These are phyloP conservation scores for Megaustenia siamemsis DNA, from an alignment of 2,888 invertebrate species.

Conservation along the genomic window DNA sequence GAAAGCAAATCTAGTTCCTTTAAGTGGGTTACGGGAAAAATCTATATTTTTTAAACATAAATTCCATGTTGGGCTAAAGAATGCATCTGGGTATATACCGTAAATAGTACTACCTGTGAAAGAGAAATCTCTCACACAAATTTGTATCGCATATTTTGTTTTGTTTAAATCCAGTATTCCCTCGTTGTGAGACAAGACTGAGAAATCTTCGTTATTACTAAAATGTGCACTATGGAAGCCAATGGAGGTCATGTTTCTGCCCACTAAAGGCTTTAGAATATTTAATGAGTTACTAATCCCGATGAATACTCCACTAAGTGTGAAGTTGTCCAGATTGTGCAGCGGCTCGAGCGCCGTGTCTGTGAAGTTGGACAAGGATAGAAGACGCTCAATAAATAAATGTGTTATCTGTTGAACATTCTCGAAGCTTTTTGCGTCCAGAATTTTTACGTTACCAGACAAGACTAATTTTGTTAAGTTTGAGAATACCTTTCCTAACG, in stretches of 20 bases:
- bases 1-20: not conserved
- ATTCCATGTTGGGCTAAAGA: not conserved
- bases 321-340: not conserved
- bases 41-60: conserved; percentile 9
- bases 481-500: not conserved
- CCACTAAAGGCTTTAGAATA: not conserved
- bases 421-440: not conserved
- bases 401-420: conserved; percentile 2
- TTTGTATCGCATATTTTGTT: conserved; percentile 17
- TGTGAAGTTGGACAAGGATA: not conserved
- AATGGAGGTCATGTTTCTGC: not conserved
- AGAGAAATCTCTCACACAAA: conserved; percentile 24
- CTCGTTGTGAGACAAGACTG: not conserved
- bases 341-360: conserved; percentile 10
- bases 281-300: not conserved
- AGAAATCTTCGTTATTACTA: not conserved
- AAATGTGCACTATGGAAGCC: not conserved
- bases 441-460: not conserved
- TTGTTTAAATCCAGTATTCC: not conserved
- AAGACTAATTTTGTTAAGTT: not conserved
- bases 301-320: not conserved
- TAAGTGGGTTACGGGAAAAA: not conserved
- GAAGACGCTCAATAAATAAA: not conserved
- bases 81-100: not conserved
- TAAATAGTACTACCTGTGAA: not conserved